Conservation (phyloP, 1,140 invertebrate genomes). For the Drosophila navojoa region DNA sequence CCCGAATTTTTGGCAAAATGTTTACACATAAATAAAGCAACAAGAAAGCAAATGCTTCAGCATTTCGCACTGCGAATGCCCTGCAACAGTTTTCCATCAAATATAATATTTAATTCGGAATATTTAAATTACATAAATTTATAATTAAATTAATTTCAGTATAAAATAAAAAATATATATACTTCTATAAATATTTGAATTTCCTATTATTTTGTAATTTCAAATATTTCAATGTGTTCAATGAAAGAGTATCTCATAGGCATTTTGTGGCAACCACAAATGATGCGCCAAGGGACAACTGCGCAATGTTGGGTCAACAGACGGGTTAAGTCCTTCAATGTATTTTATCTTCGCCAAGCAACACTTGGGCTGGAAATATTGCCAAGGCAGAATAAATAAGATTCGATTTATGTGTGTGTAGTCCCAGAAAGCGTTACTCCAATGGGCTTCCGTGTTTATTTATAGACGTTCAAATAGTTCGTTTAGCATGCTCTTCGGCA, state of each 20-base stretch:
- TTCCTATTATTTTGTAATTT: no score
- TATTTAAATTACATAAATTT: neutral
- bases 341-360: constrained; percentile 74
- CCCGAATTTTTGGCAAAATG: constrained; percentile 79
- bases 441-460: constrained; percentile 72
- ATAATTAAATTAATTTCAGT: neutral
- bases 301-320: constrained; percentile 37
- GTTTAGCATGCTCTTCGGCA: constrained; percentile 42
- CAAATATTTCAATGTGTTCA: no score
- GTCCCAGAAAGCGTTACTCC: constrained; percentile 44
- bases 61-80: constrained; percentile 43
- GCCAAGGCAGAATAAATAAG: constrained; percentile 79
- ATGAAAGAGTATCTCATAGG: neutral
- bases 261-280: constrained; percentile 54
- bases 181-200: neutral
- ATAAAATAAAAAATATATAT: neutral
- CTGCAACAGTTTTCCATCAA: constrained; percentile 4
- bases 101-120: no score
- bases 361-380: constrained; percentile 72
- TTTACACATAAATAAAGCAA: constrained; percentile 78
- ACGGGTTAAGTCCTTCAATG: constrained; percentile 70
- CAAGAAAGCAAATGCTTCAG: constrained; percentile 32
- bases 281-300: constrained; percentile 30
- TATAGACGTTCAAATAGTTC: constrained; percentile 77
- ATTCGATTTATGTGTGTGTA: constrained; percentile 77